Evolutionary conservation across 2,113 vertebrate genomes (phyloP), one percentile per base, ranked within the genome.

Genomic region (Brachyhypopomus occidentalis): DNA sequence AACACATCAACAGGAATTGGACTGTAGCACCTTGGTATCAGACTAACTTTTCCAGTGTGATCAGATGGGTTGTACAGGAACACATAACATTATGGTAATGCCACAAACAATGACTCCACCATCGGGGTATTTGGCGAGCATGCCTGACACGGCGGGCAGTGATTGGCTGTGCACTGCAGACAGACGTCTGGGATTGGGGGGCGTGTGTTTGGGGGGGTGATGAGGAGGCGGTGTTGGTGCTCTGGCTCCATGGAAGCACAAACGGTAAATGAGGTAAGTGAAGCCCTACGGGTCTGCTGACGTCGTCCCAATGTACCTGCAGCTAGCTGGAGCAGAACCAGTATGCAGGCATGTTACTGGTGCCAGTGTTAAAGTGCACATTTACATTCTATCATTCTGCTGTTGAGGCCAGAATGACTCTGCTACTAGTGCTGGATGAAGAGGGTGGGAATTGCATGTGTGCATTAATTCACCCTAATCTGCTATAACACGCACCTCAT

Each of bases 401-500:
- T 20, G 17, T 36, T 48, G 41, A 58, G 77, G 81, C 75, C 83
- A 89, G 86, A 86, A 85, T 76, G 74, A 83, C 62, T 74, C 76
- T 48, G 66, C 81, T 82, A 77, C 41, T 60, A 34, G 63, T 74
- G 78, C 77, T 27, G 69, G 83, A 67, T 67, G 36, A 23, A 60
- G 38, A 62, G 36, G 76, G 55, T 48, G 27, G 63, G 79, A 86
- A 82, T 86, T 69, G 83, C 83, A 78, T 76, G 64, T 74, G 66
- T 86, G 83, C 88, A 89, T 89, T 87, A 81, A 88, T 87, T 85
- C 75, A 77, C 85, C 45, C 77, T 89, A 86, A 90, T 89, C 84
- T 86, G 76, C 81, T 80, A 85, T 86, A 87, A 84, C 85, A 89
- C 88, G 88, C 90, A 90, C 88, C 88, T 92, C 72, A 83, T 90